Evolutionary conservation across 2,888 invertebrate species (phyloP), one percentile per base, ranked within the genome.

Genomic region (Colletes collaris): DNA sequence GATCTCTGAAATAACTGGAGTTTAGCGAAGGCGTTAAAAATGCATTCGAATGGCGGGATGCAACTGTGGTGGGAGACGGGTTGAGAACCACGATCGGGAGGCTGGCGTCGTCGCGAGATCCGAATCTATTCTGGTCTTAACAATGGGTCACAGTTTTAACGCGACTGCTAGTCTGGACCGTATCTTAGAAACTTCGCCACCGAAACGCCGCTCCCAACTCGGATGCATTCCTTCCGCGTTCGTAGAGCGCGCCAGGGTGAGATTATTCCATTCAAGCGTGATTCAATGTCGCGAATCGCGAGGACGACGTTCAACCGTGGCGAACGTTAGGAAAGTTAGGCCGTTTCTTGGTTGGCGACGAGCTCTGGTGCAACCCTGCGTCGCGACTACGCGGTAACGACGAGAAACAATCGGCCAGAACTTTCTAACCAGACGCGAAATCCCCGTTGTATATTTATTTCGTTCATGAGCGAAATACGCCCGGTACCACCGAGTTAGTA

Each of bases 81-180:
- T 76, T 84, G 86, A 85, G 88, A 82, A 84, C 77, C 81, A 11
- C 56, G 72, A 35, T 13, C 80, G 80, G 65, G 66, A 70, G 76
- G 46, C 50, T 79, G 82, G 83, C 82, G 79, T 84, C 84, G 85
- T 82, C 84, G 83, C 80, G 88, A 89, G 89, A 90, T 90, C 83
- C 82, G 76, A 90, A 90, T 92, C 90, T 92, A 91, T 92, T 91
- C 88, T 85, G 79, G 87, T 87, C 85, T 87, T 84, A 88, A 92
- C 91, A 91, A 91, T 92, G 89, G 89, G 86, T 60, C 88, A 88
- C 91, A 87, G 89, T 91, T 90, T 91, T 87, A 88, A 90, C 85
- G 85, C 77, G 81, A 76, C 82, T 69, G 73, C 76, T 76, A 73
- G 79, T 79, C 83, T 75, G 75, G 79, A 69, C 58, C 65, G 74